Percentiles rank a stretch among this genome's conserved stretches.
Evolutionary conservation across 2,888 invertebrate species (phyloP).

Genomic region (Cyclophora albipunctata): DNA sequence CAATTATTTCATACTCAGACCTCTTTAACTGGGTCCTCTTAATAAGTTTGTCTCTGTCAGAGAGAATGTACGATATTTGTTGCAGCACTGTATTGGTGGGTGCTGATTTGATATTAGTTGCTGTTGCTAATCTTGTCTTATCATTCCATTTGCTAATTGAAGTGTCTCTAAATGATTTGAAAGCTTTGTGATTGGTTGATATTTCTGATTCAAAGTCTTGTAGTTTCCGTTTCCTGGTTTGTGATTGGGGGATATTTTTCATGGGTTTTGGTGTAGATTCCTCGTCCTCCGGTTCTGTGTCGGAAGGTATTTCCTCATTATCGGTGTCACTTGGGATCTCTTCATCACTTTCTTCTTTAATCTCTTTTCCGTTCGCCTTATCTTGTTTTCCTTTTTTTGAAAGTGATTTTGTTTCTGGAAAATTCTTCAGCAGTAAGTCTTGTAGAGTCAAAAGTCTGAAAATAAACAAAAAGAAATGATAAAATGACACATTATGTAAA

Average conservation of each 20-base stretch:
- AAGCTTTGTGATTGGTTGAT: constrained; percentile 73
- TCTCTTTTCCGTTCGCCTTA: constrained; percentile 2
- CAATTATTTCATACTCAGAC: constrained; percentile 81
- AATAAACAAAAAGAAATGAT: constrained; percentile 15
- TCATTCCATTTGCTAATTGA: constrained; percentile 97
- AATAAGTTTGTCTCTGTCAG: constrained; percentile 84
- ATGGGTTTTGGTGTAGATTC: constrained; percentile 24
- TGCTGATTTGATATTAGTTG: constrained; percentile 77
- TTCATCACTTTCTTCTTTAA: constrained; percentile 52
- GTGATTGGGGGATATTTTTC: constrained; percentile 16
- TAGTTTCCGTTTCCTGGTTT: constrained; percentile 69
- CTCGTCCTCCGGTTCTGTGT: constrained; percentile 67
- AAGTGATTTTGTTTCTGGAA: constrained; percentile 80
- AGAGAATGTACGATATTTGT: constrained; percentile 90
- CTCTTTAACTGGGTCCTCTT: constrained; percentile 87
- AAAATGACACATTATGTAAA: not conserved
- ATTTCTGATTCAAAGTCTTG: constrained; percentile 77
- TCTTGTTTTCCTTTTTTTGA: constrained; percentile 30
- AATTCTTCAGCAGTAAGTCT: constrained; percentile 72
- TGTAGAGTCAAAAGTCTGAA: constrained; percentile 59
- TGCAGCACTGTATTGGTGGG: constrained; percentile 80
- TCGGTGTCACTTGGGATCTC: constrained; percentile 72
- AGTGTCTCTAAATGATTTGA: constrained; percentile 81
- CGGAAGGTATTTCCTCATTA: constrained; percentile 80
- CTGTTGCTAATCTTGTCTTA: constrained; percentile 84